Evolutionary conservation across 2,797 vertebrate genomes (phyloP), one percentile per base, ranked within the genome.

Genomic region (Serranus cabrilla): DNA sequence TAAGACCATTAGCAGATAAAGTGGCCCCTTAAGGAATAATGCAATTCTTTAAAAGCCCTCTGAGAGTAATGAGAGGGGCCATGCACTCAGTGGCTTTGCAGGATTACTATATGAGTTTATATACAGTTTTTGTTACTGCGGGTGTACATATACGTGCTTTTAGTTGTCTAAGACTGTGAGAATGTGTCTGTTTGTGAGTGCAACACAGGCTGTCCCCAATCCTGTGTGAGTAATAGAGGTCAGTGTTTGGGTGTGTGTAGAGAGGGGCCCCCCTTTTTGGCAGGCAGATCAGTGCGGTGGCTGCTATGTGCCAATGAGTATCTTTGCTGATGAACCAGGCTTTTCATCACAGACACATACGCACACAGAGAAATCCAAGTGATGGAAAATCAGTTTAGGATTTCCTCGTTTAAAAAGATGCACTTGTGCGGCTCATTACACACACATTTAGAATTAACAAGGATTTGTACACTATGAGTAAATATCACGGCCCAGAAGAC

Each of bases 1-100:
- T 67, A 64, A 81, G 77, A 80, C 86, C 82, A 90, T 92, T 78
- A 87, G 76, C 73, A 77, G 87, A 90, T 91, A 86, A 88, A 87
- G 74, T 89, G 76, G 2, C 74, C 66, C 64, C 34, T 59, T n/a
- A 50, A 73, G 57, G 74, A 88, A 83, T 91, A 82, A 83, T 85
- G 65, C 63, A 82, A 80, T 86, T 81, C 57, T 89, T 84, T 92
- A 87, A 91, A 91, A 93, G 82, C 90, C 81, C 79, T 76, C 31
- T 42, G 68, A 78, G 84, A 67, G 80, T 81, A 82, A 87, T 72
- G 73, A 78, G 57, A 27, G 34, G 63, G 70, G 61, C 72, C 54
- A 31, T 62, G 57, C 57, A 47, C 50, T 68, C 37, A 9, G 62
- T 61, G 65, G 21, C 23, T 37, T 62, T 55, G 42, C 17, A 60